phyloP scores from a whole-genome alignment of 2,113 vertebrate genomes.

The Noturus placidus region DNA sequence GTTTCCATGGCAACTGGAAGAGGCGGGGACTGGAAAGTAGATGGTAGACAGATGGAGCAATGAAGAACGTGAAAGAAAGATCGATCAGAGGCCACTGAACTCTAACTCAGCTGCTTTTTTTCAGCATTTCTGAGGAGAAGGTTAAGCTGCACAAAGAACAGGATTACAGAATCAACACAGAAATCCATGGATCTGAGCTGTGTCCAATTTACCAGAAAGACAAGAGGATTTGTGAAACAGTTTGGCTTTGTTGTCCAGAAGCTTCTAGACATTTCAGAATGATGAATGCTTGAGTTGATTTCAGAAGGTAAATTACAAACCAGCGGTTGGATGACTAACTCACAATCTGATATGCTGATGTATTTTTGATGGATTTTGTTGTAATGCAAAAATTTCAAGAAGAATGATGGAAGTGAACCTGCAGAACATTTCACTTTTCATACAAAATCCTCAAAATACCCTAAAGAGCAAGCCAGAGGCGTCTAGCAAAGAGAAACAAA shows the following conservation, averaged over 20 bases:
- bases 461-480: not conserved
- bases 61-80: not conserved
- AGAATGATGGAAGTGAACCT: not conserved
- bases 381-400: not conserved
- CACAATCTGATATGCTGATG: not conserved
- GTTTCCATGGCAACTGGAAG: constrained; percentile 49
- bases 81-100: constrained; percentile 13
- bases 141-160: not conserved
- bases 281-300: not conserved
- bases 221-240: not conserved
- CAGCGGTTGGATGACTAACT: not conserved
- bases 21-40: constrained; percentile 19
- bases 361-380: not conserved
- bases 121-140: constrained; percentile 4
- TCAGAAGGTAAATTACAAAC: not conserved
- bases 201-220: not conserved
- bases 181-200: not conserved
- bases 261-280: not conserved
- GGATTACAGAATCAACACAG: constrained; percentile 4
- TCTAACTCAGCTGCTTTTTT: not conserved
- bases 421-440: not conserved
- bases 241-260: constrained; percentile 11
- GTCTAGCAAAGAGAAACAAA: not conserved
- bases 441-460: not conserved
- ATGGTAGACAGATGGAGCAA: constrained; percentile 25